Evolutionary conservation across 2,113 vertebrate species (phyloP), one percentile per base, ranked within the genome.

Genomic region (Chaetorhynchus papuensis): DNA sequence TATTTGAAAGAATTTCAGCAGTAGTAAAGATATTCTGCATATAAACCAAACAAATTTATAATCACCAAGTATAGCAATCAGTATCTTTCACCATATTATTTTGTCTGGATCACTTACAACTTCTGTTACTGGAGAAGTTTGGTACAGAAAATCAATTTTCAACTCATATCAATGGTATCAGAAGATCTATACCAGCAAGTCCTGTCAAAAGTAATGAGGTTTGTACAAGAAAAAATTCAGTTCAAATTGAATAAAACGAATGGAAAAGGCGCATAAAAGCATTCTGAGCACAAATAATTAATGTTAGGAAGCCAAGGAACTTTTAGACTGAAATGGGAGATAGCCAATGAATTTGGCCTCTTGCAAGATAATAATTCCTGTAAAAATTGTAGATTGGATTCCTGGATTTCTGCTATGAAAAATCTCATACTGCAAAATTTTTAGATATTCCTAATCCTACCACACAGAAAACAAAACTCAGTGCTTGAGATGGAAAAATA

Each of bases 261-360:
- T 15, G 0, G 35, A 76, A 31, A 41, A 35, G 3, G 2, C 33
- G 0, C 8, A n/a, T 37, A 47, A 65, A 83, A 72, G 3, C 1
- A 56, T 41, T 81, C 5, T 71, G 9, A 76, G 2, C 9, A 35
- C 9, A 6, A 15, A 24, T 19, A 72, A n/a, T 8, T 68, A 80
- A 57, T 26, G 2, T 3, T 57, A 65, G 60, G 7, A 37, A 75
- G 9, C 7, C 24, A 72, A 56, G 13, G 14, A 68, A 60, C 3
- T 30, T 78, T 50, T 24, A 54, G 14, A n/a, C 11, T 50, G 31
- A 53, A 74, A 53, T 37, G 12, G 13, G 7, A 77, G 7, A n/a
- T 20, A 64, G 2, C 1, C 37, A 56, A 37, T n/a, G 8, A 76
- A 33, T 69, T 76, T 56, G 13, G 2, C 5, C 31, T 71, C 41